Evolutionary conservation across 2,797 vertebrate species (phyloP), one percentile per base, ranked within the genome.

Genomic region (Valencia hispanica): DNA sequence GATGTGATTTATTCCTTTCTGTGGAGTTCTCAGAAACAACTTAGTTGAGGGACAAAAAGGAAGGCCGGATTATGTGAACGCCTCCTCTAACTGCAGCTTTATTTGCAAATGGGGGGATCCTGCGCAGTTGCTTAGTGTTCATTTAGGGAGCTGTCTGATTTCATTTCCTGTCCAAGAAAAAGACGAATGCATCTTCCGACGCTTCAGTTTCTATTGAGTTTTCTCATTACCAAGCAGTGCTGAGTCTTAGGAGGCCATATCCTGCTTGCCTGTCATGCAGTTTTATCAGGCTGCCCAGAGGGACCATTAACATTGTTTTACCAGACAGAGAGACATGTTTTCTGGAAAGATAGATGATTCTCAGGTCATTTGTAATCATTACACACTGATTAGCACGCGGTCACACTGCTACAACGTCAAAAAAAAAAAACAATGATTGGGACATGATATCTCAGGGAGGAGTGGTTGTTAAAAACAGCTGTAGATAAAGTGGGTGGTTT

Each of bases 81-180:
- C 71, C 53, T 76, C 57, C 55, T 68, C 45, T 39, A 65, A 41
- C 69, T 20, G 75, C 72, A 75, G 73, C 48, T 65, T 34, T 74
- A 84, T 77, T 71, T 80, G 68, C 30, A 63, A 30, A 59, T 17
- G 18, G 47, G 59, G n/a, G 27, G 68, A 66, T 79, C 77, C 65
- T 57, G 68, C 32, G 30, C 78, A 55, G 79, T 68, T 51, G 30
- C 80, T 82, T 69, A 39, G 74, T 6, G 77, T 78, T 90, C 79
- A 71, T 90, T 90, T 85, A 87, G 69, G 70, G 77, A 84, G 79
- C 79, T 82, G 79, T 76, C 83, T 30, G 7, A 78, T 79, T 86
- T 78, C 14, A 83, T 80, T 88, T 91, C 85, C 87, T 84, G 80
- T 83, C 85, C 63, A 9, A 72, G 77, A 75, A 82, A 68, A 77